Evolutionary conservation across 2,888 invertebrate genomes (phyloP), one percentile per base, ranked within the genome.

Genomic region (Ormyrus labotus): DNA sequence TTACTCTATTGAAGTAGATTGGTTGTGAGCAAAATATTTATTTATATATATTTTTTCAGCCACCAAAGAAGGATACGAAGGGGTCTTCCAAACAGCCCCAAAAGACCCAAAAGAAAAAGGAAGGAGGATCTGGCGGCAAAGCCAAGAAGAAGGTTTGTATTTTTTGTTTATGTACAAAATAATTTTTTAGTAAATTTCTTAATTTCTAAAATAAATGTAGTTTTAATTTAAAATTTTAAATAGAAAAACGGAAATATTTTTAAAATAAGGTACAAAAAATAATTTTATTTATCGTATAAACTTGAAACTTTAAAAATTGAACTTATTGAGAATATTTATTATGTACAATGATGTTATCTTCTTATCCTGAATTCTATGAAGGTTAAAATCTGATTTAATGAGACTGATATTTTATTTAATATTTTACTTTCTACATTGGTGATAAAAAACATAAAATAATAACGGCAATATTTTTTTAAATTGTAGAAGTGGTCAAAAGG

Each of bases 401-500:
- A 93, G 93, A 90, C 92, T 93, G 93, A 93, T 34, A 58, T 61
- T 73, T 65, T 57, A 8, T 9, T 45, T 63, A 11, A 50, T 63
- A 10, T 71, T 81, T 53, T 53, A 53, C 45, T n/a, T n/a, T n/a
- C n/a, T n/a, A n/a, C n/a, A n/a, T n/a, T n/a, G n/a, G n/a, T n/a
- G n/a, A n/a, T n/a, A n/a, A n/a, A n/a, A n/a, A n/a, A n/a, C n/a
- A n/a, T n/a, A n/a, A n/a, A n/a, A n/a, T n/a, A n/a, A n/a, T n/a
- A n/a, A n/a, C n/a, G n/a, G n/a, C n/a, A 13, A n/a, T 57, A 34
- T 60, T 81, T 69, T 64, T n/a, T 72, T 65, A 45, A n/a, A 78
- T 84, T 83, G 60, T 93, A 97, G 98, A 99, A 99, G 98, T 99
- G 99, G 99, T 99, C 99, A 87, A 99, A 99, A 93, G 99, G 99